A percentile compares a stretch with the other conserved stretches of the same genome.
phyloP scores from a whole-genome alignment of 2,888 invertebrate species.

The Myopa testacea region DNA sequence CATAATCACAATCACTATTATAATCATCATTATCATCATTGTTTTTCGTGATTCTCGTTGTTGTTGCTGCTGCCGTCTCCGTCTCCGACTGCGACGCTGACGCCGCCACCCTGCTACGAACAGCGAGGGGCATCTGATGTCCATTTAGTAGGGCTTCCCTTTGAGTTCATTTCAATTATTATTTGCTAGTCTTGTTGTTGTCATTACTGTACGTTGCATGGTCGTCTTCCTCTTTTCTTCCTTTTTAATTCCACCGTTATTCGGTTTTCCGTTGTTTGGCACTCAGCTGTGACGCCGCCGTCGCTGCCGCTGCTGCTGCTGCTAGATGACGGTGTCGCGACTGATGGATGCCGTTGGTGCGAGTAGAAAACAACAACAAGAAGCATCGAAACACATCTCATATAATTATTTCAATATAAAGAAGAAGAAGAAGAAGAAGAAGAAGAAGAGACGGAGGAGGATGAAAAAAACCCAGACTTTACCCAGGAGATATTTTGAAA shows the following conservation, averaged over 20 bases:
- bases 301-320: background rate
- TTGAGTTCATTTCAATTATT: constrained; percentile 32
- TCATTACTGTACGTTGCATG: constrained; percentile 1
- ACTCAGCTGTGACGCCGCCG: constrained; percentile 6
- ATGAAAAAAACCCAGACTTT: too few relatives aligned
- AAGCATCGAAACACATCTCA: too few relatives aligned
- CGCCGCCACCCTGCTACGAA: constrained; percentile 4
- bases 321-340: background rate
- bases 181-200: constrained; percentile 5
- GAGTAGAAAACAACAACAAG: too few relatives aligned
- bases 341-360: too few relatives aligned
- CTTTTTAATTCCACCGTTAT: background rate
- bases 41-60: background rate
- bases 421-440: too few relatives aligned
- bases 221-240: background rate
- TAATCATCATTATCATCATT: background rate
- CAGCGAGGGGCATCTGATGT: background rate
- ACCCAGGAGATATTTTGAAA: too few relatives aligned
- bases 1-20: background rate
- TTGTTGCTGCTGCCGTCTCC: background rate
- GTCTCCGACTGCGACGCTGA: background rate
- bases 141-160: constrained; percentile 39
- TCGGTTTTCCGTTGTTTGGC: background rate
- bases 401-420: too few relatives aligned
- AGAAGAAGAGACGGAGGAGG: too few relatives aligned